A percentile compares a stretch with the other conserved stretches of the same genome.
phyloP scores from a whole-genome alignment of 2,888 invertebrate species.

The Pyralis farinalis region DNA sequence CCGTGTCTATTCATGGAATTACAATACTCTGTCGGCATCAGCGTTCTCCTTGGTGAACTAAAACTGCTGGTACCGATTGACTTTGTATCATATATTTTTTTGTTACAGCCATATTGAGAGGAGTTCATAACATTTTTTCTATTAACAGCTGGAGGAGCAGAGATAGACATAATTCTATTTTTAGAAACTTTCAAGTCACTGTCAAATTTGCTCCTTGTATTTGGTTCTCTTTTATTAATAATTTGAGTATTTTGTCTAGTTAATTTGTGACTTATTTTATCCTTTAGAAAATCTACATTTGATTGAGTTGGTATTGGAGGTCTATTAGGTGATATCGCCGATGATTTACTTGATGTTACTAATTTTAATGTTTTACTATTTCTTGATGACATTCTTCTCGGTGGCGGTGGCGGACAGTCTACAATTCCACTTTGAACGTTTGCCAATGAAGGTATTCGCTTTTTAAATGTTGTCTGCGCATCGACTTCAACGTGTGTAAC shows the following conservation, averaged over 20 bases:
- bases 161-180: slow-evolving; percentile 54
- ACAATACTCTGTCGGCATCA: slow-evolving; percentile 65
- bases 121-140: slow-evolving; percentile 46
- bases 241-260: slow-evolving; percentile 72
- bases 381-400: slow-evolving; percentile 87
- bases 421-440: slow-evolving; percentile 42
- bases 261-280: slow-evolving; percentile 82
- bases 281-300: slow-evolving; percentile 82
- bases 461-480: slow-evolving; percentile 72
- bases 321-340: slow-evolving; percentile 53
- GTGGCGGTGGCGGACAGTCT: slow-evolving; percentile 85
- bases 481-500: slow-evolving; percentile 58
- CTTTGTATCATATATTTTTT: slow-evolving; percentile 38
- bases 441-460: slow-evolving; percentile 79
- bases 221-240: slow-evolving; percentile 38
- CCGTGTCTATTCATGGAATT: slow-evolving; percentile 46
- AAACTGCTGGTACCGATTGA: slow-evolving; percentile 64
- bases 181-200: slow-evolving; percentile 27
- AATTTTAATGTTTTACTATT: slow-evolving; percentile 85
- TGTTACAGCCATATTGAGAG: slow-evolving; percentile 28
- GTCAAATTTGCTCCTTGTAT: slow-evolving; percentile 9
- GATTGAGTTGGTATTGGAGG: slow-evolving; percentile 49
- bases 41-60: slow-evolving; percentile 62
- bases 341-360: slow-evolving; percentile 76
- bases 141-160: slow-evolving; percentile 64